A percentile compares a stretch with the other conserved stretches of the same genome.
These are phyloP conservation scores for Drosophila parabipectinata DNA, from an alignment of 1,140 invertebrate genomes.

Conservation along the genomic window DNA sequence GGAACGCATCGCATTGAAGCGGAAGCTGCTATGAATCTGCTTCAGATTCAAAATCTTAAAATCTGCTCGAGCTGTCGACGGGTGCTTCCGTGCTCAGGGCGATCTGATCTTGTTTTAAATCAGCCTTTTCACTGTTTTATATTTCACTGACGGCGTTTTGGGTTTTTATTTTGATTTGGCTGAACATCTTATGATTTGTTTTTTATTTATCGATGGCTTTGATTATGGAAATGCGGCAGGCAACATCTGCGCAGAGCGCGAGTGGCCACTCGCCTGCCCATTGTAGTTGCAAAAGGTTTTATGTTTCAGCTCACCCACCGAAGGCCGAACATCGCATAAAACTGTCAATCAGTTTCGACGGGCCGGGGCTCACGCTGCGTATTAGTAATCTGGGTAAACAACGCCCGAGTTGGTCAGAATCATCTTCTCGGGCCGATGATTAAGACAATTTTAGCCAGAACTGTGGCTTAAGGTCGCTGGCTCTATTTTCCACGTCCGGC, in stretches of 20 bases:
- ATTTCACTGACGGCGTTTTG: conserved; percentile 6
- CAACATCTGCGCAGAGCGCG: conserved; percentile 29
- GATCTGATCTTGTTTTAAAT: conserved; percentile 43
- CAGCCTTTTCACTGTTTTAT: conserved; percentile 31
- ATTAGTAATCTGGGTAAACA: conserved; percentile 34
- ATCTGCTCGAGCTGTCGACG: conserved; percentile 39
- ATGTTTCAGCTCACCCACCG: conserved; percentile 51
- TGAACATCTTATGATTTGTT: conserved; percentile 45
- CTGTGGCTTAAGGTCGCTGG: conserved; percentile 5
- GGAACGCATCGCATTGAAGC: conserved; percentile 52
- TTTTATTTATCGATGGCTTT: conserved; percentile 28
- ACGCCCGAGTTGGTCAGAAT: conserved; percentile 8
- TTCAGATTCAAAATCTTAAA: conserved; percentile 23
- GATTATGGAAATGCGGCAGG: conserved; percentile 66
- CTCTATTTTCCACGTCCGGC: conserved; percentile 21
- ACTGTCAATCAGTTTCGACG: conserved; percentile 56
- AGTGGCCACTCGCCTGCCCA: conserved; percentile 36
- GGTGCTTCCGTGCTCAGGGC: conserved; percentile 45
- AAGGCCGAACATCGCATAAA: conserved; percentile 60
- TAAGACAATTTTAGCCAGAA: conserved; percentile 45
- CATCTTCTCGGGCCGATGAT: conserved; percentile 26
- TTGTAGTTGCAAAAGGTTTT: conserved; percentile 61
- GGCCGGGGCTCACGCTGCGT: conserved; percentile 41
- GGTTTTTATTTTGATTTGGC: conserved; percentile 44
- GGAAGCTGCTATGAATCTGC: conserved; percentile 59